phyloP scores from a whole-genome alignment of 2,113 vertebrate genomes.

The Geococcyx californianus region DNA sequence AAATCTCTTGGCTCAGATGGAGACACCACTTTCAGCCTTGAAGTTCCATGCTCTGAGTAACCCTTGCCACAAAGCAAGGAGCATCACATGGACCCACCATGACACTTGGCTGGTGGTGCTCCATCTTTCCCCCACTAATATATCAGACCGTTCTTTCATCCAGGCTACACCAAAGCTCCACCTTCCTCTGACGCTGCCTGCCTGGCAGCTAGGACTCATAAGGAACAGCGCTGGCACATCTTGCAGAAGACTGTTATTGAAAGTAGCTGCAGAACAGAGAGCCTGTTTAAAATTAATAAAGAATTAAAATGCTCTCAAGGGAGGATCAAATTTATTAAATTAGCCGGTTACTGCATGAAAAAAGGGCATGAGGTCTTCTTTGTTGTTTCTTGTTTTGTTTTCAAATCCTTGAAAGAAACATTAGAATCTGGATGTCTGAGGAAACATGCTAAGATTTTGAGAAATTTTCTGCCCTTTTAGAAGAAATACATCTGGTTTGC shows the following conservation, averaged over 20 bases:
- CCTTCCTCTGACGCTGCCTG: not conserved
- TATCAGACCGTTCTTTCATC: not conserved
- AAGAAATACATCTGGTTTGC: not conserved
- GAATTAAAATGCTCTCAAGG: not conserved
- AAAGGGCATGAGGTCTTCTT: not conserved
- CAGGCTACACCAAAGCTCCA: not conserved
- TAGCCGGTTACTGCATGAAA: not conserved
- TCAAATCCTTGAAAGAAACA: conserved; percentile 18
- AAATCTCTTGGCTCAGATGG: not conserved
- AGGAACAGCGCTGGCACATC: not conserved
- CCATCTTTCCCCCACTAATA: not conserved
- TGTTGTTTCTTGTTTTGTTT: not conserved
- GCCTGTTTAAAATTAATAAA: not conserved
- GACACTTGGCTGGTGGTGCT: not conserved
- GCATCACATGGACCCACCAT: too few relatives aligned
- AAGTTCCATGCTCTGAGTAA: rapidly evolving
- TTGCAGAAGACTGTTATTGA: not conserved
- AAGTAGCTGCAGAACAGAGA: not conserved
- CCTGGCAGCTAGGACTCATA: not conserved
- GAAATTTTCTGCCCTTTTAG: conserved; percentile 4
- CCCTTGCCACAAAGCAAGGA: too few relatives aligned
- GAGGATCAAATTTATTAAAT: not conserved
- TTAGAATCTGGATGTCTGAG: not conserved
- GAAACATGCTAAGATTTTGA: not conserved
- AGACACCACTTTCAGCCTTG: not conserved